Conservation (phyloP, 64 coral and sea anemone genomes). For the Pachyseris speciosa region DNA sequence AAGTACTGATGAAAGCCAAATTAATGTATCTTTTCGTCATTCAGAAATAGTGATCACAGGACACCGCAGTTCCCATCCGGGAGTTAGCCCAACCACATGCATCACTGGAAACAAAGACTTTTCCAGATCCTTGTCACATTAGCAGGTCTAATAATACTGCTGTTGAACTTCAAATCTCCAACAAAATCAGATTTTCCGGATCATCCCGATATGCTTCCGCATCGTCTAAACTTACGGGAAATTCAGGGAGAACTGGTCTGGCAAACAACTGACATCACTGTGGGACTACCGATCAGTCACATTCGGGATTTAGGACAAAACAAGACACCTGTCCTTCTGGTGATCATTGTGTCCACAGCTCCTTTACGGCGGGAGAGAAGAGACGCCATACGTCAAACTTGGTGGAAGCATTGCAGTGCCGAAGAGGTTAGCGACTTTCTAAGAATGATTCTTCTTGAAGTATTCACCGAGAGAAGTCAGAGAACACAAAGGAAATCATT, state of each 20-base stretch:
- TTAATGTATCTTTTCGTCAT: too few species aligned
- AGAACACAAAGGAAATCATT: too few species aligned
- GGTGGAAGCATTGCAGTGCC: conserved; percentile 12
- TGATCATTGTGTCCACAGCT: conserved; percentile 14
- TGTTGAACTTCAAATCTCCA: neutral
- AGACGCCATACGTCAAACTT: conserved; percentile 18
- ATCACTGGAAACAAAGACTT: neutral
- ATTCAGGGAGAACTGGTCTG: neutral
- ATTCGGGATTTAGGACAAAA: conserved; percentile 1
- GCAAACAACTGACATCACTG: neutral
- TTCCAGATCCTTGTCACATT: neutral
- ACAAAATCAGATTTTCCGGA: neutral
- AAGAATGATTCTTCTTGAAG: neutral
- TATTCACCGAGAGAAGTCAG: too few species aligned
- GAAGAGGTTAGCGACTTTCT: neutral
- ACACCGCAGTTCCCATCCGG: too few species aligned
- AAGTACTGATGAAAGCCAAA: too few species aligned
- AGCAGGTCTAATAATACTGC: neutral
- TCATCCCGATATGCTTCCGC: neutral
- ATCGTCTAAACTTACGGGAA: neutral
- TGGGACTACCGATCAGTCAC: conserved; percentile 2
- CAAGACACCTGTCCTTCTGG: neutral
- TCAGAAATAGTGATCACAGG: too few species aligned
- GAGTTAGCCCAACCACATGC: too few species aligned
- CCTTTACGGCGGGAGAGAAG: conserved; percentile 16